These are phyloP conservation scores for Tupaia chinensis DNA, from an alignment of 2,113 vertebrate genomes.

Conservation along the genomic window DNA sequence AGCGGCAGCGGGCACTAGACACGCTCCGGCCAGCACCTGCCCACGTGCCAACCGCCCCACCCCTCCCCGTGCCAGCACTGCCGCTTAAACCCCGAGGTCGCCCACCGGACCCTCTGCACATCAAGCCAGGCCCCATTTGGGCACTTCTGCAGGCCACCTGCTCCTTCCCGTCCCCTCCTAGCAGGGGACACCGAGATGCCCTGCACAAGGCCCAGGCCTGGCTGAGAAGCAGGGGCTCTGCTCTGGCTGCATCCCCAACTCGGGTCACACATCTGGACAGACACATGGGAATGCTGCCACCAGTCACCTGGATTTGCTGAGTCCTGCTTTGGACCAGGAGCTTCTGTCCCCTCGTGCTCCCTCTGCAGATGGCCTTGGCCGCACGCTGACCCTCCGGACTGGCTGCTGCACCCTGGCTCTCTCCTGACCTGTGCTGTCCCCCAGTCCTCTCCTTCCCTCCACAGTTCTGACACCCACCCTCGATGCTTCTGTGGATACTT, in stretches of 20 bases:
- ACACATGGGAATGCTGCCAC: neutral
- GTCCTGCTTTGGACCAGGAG: neutral
- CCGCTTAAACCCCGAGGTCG: constrained; percentile 71
- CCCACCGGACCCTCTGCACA: constrained; percentile 78
- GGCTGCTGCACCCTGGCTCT: neutral
- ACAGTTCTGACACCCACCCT: constrained; percentile 42
- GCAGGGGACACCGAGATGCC: neutral
- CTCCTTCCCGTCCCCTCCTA: neutral
- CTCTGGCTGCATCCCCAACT: neutral
- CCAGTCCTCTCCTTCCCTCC: neutral
- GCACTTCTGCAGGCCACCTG: neutral
- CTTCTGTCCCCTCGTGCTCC: neutral
- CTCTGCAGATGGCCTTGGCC: neutral
- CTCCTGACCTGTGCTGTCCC: neutral
- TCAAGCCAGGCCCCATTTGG: constrained; percentile 53
- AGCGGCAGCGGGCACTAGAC: constrained; percentile 91
- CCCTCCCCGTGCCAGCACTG: constrained; percentile 78
- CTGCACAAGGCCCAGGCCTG: neutral
- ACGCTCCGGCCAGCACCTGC: constrained; percentile 69
- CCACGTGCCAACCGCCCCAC: constrained; percentile 85
- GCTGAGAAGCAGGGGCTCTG: neutral
- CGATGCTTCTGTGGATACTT: neutral
- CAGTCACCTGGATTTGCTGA: neutral
- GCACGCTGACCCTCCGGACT: neutral
- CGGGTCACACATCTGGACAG: neutral